phyloP scores from a whole-genome alignment of 2,113 vertebrate genomes.

The Furnarius figulus region DNA sequence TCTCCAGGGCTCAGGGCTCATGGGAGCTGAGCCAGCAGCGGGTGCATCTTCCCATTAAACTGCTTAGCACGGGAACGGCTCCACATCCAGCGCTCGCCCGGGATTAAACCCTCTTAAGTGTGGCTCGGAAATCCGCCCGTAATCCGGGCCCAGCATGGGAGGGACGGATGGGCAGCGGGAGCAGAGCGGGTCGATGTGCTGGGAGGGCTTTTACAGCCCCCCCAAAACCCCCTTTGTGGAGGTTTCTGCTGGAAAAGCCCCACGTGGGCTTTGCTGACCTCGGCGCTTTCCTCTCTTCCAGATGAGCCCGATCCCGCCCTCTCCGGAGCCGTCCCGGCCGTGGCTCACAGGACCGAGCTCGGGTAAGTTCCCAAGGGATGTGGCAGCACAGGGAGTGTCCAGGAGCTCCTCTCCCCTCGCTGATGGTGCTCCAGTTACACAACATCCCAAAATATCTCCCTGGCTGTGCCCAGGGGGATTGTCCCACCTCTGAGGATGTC shows the following conservation, averaged over 20 bases:
- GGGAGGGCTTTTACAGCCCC: not conserved
- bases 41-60: not conserved
- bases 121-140: not conserved
- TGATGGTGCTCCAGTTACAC: not conserved
- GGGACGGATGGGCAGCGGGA: not conserved
- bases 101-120: not conserved
- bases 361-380: constrained; percentile 67
- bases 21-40: not conserved
- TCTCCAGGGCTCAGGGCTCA: not conserved
- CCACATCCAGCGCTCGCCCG: not conserved
- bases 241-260: not conserved
- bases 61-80: not conserved
- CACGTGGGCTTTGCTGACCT: not conserved
- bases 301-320: constrained; percentile 72
- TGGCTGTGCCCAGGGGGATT: not conserved
- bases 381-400: not conserved
- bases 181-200: not conserved
- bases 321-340: constrained; percentile 63
- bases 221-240: accelerated
- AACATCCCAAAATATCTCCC: not conserved
- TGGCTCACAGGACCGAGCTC: constrained; percentile 63
- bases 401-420: not conserved
- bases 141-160: not conserved
- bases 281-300: constrained; percentile 69
- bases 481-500: not conserved